Percentiles rank a stretch among this genome's conserved stretches.
Evolutionary conservation across 2,113 vertebrate genomes (phyloP).

Genomic region (Lipophrys pholis): DNA sequence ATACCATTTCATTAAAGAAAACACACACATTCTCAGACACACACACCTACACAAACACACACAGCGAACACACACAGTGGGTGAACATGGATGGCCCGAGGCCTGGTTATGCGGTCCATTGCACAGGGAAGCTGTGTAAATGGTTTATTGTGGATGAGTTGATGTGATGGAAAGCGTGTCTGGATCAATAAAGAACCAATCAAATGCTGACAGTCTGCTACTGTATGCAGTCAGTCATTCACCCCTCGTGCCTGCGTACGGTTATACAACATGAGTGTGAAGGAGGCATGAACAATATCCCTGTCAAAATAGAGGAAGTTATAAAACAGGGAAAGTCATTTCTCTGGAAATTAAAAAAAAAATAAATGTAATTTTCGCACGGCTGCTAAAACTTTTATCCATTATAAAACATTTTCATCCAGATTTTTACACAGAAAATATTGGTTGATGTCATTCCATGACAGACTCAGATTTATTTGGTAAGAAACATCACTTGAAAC

Average conservation of each 20-base stretch:
- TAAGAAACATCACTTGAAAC: slow-evolving; percentile 42
- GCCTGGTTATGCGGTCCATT: slow-evolving; percentile 85
- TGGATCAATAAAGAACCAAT: slow-evolving; percentile 86
- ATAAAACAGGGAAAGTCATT: slow-evolving; percentile 16
- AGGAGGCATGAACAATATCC: slow-evolving; percentile 61
- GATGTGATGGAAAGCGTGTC: slow-evolving; percentile 88
- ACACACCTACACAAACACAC: slow-evolving; percentile 72
- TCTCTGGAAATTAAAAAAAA: slow-evolving; percentile 7
- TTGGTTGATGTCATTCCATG: slow-evolving; percentile 10
- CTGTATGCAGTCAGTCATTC: slow-evolving; percentile 79
- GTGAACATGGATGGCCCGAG: slow-evolving; percentile 78
- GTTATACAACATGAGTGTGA: slow-evolving; percentile 68
- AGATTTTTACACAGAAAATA: background rate
- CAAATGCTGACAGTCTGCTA: slow-evolving; percentile 82
- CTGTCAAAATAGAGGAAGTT: slow-evolving; percentile 31
- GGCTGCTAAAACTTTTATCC: background rate
- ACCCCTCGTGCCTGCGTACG: slow-evolving; percentile 52
- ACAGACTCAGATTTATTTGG: slow-evolving; percentile 25
- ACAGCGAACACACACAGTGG: slow-evolving; percentile 36
- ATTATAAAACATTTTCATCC: slow-evolving; percentile 1
- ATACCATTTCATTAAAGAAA: slow-evolving; percentile 88
- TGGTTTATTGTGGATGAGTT: slow-evolving; percentile 89
- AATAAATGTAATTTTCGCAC: too few relatives aligned
- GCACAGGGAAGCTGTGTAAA: slow-evolving; percentile 85
- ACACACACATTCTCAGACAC: slow-evolving; percentile 79